Evolutionary conservation across 2,797 vertebrate genomes (phyloP).

Genomic region (Micrastur ruficollis): DNA sequence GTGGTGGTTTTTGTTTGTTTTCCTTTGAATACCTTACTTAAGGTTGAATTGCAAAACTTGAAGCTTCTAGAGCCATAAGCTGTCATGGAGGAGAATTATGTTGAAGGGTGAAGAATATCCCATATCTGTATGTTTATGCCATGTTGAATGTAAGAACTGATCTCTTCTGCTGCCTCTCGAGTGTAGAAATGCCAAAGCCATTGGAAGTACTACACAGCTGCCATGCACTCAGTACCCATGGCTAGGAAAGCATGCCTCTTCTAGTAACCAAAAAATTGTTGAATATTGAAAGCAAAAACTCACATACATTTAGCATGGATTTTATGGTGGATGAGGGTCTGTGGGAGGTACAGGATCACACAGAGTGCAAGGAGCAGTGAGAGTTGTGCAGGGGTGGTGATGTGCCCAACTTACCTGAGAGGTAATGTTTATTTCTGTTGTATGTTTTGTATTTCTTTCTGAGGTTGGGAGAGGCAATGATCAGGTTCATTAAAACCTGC

Average conservation of each 20-base stretch:
- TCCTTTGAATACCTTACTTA: not conserved
- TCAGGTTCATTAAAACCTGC: not conserved
- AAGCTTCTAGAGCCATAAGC: not conserved
- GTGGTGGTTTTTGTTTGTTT: not conserved
- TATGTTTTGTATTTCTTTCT: not conserved
- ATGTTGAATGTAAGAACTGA: not conserved
- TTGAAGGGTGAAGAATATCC: not conserved
- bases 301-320: not conserved
- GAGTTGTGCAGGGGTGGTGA: not conserved
- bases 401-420: not conserved
- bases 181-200: not conserved
- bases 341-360: not conserved
- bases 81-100: not conserved
- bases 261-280: not conserved
- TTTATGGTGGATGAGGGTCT: not conserved
- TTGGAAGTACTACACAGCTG: not conserved
- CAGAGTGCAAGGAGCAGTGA: not conserved
- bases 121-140: fast-evolving
- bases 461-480: not conserved
- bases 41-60: not conserved
- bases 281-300: not conserved
- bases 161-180: not conserved
- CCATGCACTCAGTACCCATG: not conserved
- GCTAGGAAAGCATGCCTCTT: not conserved
- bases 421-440: not conserved